Evolutionary conservation across 2,888 invertebrate species (phyloP), one percentile per base, ranked within the genome.

Genomic region (Andrena trimmerana): DNA sequence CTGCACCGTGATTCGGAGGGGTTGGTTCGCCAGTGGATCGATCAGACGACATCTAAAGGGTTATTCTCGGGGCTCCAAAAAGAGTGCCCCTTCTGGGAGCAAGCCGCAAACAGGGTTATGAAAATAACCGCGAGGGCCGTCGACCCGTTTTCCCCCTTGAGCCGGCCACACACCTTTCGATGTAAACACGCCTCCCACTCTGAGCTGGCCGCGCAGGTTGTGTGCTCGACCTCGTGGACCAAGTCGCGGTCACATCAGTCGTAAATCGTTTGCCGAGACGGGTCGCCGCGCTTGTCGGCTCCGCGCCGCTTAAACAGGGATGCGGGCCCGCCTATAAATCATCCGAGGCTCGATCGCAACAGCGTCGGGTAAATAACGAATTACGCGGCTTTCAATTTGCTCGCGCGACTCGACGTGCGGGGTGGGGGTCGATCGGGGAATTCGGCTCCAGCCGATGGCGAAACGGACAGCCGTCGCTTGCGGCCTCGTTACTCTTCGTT

Each of bases 401-500:
- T 72, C 31, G 50, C 48, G 66, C 81, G 66, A 72, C 71, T 69
- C 76, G 71, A 5, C 63, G 52, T 16, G 10, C 36, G 10, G 62
- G 77, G 71, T 59, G 78, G 66, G 29, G 29, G 29, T 85, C 83
- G 85, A 87, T 85, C 33, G 65, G 54, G 59, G 73, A 63, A 72
- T 76, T 77, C 75, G 60, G 36, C 68, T 60, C 31, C 48, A 16
- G 7, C 48, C 62, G n/a, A 63, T 62, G 48, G 52, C 71, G 76
- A 72, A 71, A 42, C 67, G 36, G 29, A 27, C 74, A 13, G 20
- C 1, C 33, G 59, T 73, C 54, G 65, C 20, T 52, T 31, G 70
- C 80, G 67, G 80, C 70, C 81, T 79, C 88, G 89, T 88, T 89
- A 89, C 86, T 90, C 88, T 89, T 89, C 86, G 88, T 90, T 89